A percentile compares a stretch with the other conserved stretches of the same genome.
These are phyloP conservation scores for Spilarctia lutea DNA, from an alignment of 2,888 invertebrate genomes.

Conservation along the genomic window DNA sequence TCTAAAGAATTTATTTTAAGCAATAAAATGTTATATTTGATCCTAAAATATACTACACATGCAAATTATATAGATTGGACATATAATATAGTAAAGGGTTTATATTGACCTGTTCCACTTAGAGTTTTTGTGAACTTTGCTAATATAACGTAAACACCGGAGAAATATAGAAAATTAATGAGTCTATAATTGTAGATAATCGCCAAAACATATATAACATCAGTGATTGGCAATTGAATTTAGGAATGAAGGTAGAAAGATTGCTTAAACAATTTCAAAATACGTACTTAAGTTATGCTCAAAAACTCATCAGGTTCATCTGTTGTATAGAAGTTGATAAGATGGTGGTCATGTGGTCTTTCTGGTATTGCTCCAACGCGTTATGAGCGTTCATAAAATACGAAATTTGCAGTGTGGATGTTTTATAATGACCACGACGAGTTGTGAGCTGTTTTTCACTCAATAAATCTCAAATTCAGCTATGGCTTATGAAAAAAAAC, in stretches of 20 bases:
- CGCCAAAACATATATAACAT: not conserved
- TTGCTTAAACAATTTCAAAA: not conserved
- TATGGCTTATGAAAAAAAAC: not conserved
- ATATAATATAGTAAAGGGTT: not conserved
- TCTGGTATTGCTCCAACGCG: too few relatives aligned
- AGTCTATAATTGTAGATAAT: not conserved
- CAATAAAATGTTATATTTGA: constrained; percentile 28
- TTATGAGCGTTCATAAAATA: not conserved
- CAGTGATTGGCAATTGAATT: not conserved
- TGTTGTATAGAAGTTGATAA: not conserved
- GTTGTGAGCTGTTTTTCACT: not conserved
- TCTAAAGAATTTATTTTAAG: constrained; percentile 46
- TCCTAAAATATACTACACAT: not conserved
- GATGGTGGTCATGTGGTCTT: too few relatives aligned
- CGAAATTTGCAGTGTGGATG: too few relatives aligned
- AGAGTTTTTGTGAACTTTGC: not conserved
- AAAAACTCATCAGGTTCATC: not conserved
- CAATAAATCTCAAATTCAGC: not conserved
- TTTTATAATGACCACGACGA: not conserved
- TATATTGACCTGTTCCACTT: not conserved
- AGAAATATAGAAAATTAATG: not conserved
- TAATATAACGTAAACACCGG: not conserved
- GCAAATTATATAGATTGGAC: not conserved
- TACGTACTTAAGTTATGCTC: not conserved
- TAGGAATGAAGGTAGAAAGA: not conserved